These are phyloP conservation scores for Falco punctatus DNA, from an alignment of 2,113 vertebrate species.

Conservation along the genomic window DNA sequence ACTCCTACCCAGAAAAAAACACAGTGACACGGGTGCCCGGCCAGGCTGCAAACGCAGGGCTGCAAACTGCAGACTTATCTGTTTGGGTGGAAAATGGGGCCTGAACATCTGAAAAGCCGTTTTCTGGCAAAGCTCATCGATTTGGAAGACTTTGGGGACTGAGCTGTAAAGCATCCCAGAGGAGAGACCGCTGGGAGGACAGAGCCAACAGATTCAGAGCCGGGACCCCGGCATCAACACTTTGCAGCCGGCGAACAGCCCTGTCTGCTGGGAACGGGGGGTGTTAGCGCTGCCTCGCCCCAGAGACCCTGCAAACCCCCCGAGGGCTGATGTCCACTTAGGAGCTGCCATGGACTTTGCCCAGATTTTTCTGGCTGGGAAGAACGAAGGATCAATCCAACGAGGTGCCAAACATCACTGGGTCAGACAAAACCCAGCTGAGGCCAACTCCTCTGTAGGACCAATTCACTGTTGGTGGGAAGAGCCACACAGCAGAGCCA, in stretches of 20 bases:
- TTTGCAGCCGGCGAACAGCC: neutral
- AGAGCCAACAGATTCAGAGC: neutral
- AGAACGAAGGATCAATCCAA: neutral
- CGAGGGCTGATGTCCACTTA: neutral
- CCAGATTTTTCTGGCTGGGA: neutral
- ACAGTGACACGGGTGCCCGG: neutral
- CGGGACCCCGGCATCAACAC: neutral
- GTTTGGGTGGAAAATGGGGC: neutral
- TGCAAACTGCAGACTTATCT: neutral
- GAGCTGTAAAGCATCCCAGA: neutral
- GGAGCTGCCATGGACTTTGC: neutral
- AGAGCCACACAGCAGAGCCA: neutral
- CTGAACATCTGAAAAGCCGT: neutral
- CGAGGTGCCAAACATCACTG: neutral
- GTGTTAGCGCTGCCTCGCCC: neutral
- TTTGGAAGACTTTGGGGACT: neutral
- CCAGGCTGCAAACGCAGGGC: neutral
- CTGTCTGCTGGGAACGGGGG: neutral
- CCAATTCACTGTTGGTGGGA: neutral
- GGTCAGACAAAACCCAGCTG: neutral
- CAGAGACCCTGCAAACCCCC: neutral
- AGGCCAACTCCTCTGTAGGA: neutral
- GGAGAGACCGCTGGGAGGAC: neutral
- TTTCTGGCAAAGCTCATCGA: neutral
- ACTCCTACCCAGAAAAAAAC: conserved; percentile 81